Base-by-base conservation (phyloP, 30 jellyfish, hydroid and myxozoan species). In the Morbakka virulenta region DNA sequence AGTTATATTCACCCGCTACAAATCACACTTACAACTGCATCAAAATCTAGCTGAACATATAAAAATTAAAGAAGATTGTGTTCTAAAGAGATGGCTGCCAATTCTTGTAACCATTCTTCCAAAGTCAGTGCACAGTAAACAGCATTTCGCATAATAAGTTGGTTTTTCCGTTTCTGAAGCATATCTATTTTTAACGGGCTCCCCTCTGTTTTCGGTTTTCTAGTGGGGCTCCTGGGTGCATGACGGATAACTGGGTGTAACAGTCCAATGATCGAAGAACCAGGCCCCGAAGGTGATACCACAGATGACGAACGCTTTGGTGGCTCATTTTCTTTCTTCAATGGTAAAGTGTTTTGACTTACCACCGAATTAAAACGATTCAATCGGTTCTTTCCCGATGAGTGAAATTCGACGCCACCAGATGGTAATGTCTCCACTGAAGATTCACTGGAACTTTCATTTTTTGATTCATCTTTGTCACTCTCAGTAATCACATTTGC, bases 21-120 rank as follows among this genome's bases (percentile, higher is more conserved):
- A 41, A 41, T 17, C 57, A 41, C 57, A 9, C 57, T 41, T 41
- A 41, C 57, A 41, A 6, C 57, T 17, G 17, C 9, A 41, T 41
- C 9, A 41, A 6, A 6, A 41, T 6, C 17, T 41, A 41, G 17
- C 57, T 41, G 13, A 6, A 41, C 57, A 41, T 2, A 69, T 48
- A 65, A 61, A 4, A 28, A 32, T 89, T 71, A 90, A 22, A 83
- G 82, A 67, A 90, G 33, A 62, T 82, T 90, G 29, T 90, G 97
- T 36, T 91, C 98, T 31, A 91, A 63, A 2, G 98, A 91, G 23
- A 91, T 72, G 0, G 98, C 98, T 23, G 98, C 98, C 52, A 91
- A 69, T 28, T 91, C 98, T 79, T 91, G 85, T 76, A 84, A 48
- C 87, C 95, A 91, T 64, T 91, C 98, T 77, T 91, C 98, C 13